A percentile compares a stretch with the other conserved stretches of the same genome.
Conservation (phyloP, 2,113 vertebrate species). For the Oreochromis tanganicae region DNA sequence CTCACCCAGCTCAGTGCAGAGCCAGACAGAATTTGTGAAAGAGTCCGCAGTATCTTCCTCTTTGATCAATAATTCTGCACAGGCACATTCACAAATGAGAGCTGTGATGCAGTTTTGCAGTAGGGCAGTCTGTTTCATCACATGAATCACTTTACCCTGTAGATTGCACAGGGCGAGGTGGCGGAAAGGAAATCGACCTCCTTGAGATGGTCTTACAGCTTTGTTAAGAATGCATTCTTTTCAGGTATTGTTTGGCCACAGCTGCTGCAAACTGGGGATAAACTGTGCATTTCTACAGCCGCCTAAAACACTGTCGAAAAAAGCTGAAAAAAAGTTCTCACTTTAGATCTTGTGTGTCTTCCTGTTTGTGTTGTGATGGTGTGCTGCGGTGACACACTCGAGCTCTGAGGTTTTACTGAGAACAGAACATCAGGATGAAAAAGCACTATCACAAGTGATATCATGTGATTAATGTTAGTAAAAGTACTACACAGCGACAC, state of each 20-base stretch:
- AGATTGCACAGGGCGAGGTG: neutral
- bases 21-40: neutral
- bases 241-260: neutral
- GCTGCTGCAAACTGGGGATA: neutral
- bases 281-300: neutral
- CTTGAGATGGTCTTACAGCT: neutral
- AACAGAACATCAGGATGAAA: neutral
- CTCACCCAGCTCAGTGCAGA: neutral
- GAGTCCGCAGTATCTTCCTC: neutral
- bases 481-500: neutral
- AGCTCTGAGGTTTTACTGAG: constrained; percentile 49
- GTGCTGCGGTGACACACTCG: constrained; percentile 2
- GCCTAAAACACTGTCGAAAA: neutral
- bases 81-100: neutral
- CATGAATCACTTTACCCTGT: neutral
- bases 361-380: constrained; percentile 43
- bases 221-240: neutral
- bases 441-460: neutral
- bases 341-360: constrained; percentile 16
- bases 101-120: neutral
- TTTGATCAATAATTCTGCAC: neutral
- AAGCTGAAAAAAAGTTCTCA: neutral
- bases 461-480: neutral
- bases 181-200: neutral
- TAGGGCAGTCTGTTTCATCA: neutral